These are phyloP conservation scores for Scomber scombrus DNA, from an alignment of 2,113 vertebrate genomes.

Conservation along the genomic window DNA sequence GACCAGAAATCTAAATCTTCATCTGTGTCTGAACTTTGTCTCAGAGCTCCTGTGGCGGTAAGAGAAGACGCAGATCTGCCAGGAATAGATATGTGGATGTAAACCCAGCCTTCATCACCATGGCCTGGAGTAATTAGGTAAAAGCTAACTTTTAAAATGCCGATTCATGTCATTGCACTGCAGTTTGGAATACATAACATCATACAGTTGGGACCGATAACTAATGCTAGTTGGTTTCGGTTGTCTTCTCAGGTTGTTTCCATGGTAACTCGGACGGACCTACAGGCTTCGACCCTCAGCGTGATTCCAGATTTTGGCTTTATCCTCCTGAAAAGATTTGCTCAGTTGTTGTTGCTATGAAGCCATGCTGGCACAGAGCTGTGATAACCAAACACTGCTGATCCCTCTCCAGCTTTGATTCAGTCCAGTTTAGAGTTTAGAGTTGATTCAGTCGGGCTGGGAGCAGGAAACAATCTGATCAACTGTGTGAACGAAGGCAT, in stretches of 20 bases:
- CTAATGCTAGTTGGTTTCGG: background rate
- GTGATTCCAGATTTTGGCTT: background rate
- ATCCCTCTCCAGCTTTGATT: too few relatives aligned
- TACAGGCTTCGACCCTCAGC: background rate
- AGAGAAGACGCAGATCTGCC: constrained; percentile 1
- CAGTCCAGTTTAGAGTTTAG: too few relatives aligned
- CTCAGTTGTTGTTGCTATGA: too few relatives aligned
- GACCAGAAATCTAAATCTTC: background rate
- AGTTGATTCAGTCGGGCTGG: too few relatives aligned
- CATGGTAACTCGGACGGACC: background rate
- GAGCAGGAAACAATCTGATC: too few relatives aligned
- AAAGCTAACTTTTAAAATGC: background rate
- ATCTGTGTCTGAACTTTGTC: background rate
- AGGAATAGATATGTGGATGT: background rate
- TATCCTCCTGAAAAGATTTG: too few relatives aligned
- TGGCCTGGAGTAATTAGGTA: constrained; percentile 44
- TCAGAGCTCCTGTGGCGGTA: background rate
- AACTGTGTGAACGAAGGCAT: too few relatives aligned
- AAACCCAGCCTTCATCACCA: constrained; percentile 25
- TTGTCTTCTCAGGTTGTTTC: constrained; percentile 24
- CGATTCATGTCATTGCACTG: background rate
- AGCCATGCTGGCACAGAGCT: too few relatives aligned
- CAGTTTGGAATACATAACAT: background rate
- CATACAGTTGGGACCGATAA: background rate
- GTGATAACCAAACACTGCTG: too few relatives aligned